These are phyloP conservation scores for Carassius auratus DNA, from an alignment of 2,113 vertebrate genomes.

Conservation along the genomic window DNA sequence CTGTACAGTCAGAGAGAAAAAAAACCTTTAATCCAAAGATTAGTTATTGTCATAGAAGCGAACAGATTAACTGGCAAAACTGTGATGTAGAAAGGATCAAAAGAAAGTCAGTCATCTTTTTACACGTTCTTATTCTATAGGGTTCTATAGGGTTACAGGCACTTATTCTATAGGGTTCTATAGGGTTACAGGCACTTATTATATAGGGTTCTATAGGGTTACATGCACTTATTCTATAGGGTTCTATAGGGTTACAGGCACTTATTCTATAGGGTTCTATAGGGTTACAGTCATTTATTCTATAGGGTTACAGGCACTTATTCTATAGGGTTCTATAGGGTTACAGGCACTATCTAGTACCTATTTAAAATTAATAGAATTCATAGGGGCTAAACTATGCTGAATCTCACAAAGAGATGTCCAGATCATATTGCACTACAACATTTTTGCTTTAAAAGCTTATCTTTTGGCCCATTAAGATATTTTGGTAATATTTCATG, in stretches of 20 bases:
- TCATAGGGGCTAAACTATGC: not conserved
- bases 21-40: not conserved
- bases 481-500: not conserved
- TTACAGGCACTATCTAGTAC: not conserved
- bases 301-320: too few species aligned
- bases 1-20: conserved; percentile 2
- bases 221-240: too few species aligned
- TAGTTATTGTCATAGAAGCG: not conserved
- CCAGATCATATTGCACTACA: not conserved
- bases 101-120: not conserved
- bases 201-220: too few species aligned
- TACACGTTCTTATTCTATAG: not conserved
- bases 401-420: not conserved
- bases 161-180: too few species aligned
- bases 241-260: too few species aligned
- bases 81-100: not conserved
- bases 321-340: not conserved
- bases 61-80: not conserved
- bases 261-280: not conserved
- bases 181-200: too few species aligned
- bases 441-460: not conserved
- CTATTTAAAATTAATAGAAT: not conserved
- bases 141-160: too few species aligned
- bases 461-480: not conserved
- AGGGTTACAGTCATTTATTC: not conserved